Conservation (phyloP, 2,888 invertebrate species). For the Epiblema foenella region DNA sequence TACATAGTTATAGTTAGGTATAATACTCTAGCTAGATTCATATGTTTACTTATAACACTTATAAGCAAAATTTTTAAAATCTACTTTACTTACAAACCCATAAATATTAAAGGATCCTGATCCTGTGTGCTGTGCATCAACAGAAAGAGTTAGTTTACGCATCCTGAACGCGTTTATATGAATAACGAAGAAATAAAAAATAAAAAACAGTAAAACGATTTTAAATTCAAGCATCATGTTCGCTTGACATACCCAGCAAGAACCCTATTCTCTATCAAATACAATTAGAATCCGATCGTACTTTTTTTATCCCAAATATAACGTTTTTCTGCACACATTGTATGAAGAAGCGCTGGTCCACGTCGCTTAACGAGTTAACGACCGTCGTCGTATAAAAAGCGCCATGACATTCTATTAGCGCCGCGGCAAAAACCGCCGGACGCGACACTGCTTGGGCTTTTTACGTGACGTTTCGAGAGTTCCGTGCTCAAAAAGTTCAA, state of each 20-base stretch:
- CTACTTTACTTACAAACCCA: too few relatives aligned
- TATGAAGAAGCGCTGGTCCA: slow-evolving; percentile 22
- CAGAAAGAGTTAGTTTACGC: too few relatives aligned
- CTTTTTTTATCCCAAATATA: slow-evolving; percentile 10
- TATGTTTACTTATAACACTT: too few relatives aligned
- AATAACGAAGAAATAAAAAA: too few relatives aligned
- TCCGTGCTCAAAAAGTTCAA: neutral
- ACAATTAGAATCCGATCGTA: neutral
- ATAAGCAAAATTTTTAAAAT: too few relatives aligned
- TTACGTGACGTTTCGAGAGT: slow-evolving; percentile 8
- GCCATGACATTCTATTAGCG: slow-evolving; percentile 39
- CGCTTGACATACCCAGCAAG: neutral
- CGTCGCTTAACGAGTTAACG: slow-evolving; percentile 42
- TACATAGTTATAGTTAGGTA: too few relatives aligned
- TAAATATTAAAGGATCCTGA: too few relatives aligned
- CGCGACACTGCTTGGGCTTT: slow-evolving; percentile 33
- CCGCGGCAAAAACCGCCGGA: slow-evolving; percentile 30
- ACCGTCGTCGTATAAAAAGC: slow-evolving; percentile 33
- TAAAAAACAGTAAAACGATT: too few relatives aligned
- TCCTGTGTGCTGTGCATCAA: too few relatives aligned
- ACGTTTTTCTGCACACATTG: slow-evolving; percentile 26
- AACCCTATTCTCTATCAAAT: neutral
- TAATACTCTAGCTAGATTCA: too few relatives aligned
- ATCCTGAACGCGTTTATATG: too few relatives aligned
- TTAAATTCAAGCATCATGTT: too few relatives aligned